Base-by-base conservation (phyloP, 2,113 vertebrate species). In the Sclerurus mexicanus region DNA sequence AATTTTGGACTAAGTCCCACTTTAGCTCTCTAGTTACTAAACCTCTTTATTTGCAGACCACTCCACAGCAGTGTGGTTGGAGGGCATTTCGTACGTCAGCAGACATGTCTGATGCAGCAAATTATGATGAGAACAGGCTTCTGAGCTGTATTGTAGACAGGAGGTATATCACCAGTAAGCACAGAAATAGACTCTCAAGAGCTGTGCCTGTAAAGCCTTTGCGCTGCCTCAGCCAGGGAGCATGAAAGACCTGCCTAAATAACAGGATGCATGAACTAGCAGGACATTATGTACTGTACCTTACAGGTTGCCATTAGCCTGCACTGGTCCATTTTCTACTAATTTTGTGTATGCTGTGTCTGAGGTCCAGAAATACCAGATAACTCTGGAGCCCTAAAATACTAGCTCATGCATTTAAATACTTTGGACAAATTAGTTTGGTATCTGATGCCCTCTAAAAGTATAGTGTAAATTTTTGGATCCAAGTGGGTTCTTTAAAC, bases 11-110 rank as follows among this genome's bases (percentile, higher is more conserved):
- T 73, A 27, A 56, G 33, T 95, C 83, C 35, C 35, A 22, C 52
- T 86, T 84, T 18, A 90, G 75, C 85, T 90, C 69, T 78, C 56
- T 27, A 86, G 67, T 95, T 87, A 77, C 80, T 68, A 55, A 89
- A 92, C 37, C 35, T 89, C 73, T 89, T 72, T 90, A 68, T 93
- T 97, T 96, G 59, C 86, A 89, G 90, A 78, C 50, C 78, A 93
- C 78, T 87, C 52, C 81, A 72, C 89, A 92, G 31, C 68, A 89
- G 47, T 85, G 56, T 92, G 86, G 35, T 90, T 92, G 80, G 46
- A 95, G 89, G 89, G 89, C 76, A 84, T 88, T 63, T 84, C 55
- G 18, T 77, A 80, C 25, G 6, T 79, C 80, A 88, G 64, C 19
- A 69, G 79, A 93, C 24, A 5, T 63, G 72, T 80, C 94, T 89